Conservation (phyloP, 2,113 vertebrate species). For the Colius striatus region DNA sequence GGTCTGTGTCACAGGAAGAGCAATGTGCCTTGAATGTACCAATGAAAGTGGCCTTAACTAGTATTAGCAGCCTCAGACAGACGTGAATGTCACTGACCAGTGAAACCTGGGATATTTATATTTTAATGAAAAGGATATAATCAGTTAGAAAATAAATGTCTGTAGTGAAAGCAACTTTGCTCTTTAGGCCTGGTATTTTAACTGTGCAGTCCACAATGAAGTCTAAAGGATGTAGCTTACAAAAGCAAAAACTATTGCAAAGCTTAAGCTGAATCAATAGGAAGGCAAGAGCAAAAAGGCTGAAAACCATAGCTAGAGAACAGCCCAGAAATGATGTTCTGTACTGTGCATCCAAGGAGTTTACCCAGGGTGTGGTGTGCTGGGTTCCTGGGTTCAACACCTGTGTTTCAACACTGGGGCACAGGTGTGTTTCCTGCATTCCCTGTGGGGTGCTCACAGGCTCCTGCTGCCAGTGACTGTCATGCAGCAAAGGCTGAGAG, state of each 20-base stretch:
- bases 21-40: not conserved
- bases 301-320: not conserved
- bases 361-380: not conserved
- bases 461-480: not conserved
- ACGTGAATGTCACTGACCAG: not conserved
- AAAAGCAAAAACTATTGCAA: not conserved
- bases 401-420: not conserved
- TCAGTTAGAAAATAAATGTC: not conserved
- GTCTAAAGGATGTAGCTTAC: not conserved
- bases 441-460: not conserved
- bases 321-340: not conserved
- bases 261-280: not conserved
- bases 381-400: slow-evolving; percentile 12
- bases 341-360: not conserved
- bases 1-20: not conserved
- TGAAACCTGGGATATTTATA: not conserved
- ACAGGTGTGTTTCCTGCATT: slow-evolving; percentile 7
- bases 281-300: not conserved
- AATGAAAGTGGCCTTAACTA: not conserved
- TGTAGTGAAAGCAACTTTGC: not conserved
- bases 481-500: not conserved
- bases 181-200: not conserved
- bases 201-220: accelerated
- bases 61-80: not conserved
- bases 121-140: not conserved